Evolutionary conservation across 2,113 vertebrate genomes (phyloP).

Genomic region (Stegostoma tigrinum): DNA sequence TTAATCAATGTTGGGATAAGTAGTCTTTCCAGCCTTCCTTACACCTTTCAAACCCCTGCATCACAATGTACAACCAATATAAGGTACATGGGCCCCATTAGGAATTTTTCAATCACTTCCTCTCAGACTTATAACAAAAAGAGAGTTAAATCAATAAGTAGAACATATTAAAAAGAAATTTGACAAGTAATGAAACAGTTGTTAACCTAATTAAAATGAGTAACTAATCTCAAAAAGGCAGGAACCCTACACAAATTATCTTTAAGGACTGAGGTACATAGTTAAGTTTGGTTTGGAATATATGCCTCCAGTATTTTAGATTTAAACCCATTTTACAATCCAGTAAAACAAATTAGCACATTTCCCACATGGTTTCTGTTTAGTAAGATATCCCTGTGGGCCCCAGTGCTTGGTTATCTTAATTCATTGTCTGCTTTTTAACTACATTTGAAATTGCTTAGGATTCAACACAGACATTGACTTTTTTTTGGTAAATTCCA

Average conservation of each 20-base stretch:
- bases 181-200: neutral
- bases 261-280: neutral
- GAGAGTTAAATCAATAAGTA: neutral
- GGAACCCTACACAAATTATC: neutral
- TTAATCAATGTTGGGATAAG: neutral
- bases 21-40: neutral
- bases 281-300: neutral
- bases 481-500: neutral
- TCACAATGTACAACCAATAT: neutral
- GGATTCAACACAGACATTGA: neutral
- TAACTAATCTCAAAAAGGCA: neutral
- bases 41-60: neutral
- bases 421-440: constrained; percentile 17
- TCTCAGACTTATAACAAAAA: neutral
- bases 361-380: neutral
- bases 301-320: neutral
- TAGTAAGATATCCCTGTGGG: neutral
- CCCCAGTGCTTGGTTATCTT: neutral
- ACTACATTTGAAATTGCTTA: neutral
- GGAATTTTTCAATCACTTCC: neutral
- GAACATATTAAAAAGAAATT: neutral
- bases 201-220: neutral
- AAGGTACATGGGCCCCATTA: neutral
- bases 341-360: neutral
- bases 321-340: neutral